These are phyloP conservation scores for Eulimnadia texana DNA, from an alignment of 1,140 invertebrate genomes.

Conservation along the genomic window DNA sequence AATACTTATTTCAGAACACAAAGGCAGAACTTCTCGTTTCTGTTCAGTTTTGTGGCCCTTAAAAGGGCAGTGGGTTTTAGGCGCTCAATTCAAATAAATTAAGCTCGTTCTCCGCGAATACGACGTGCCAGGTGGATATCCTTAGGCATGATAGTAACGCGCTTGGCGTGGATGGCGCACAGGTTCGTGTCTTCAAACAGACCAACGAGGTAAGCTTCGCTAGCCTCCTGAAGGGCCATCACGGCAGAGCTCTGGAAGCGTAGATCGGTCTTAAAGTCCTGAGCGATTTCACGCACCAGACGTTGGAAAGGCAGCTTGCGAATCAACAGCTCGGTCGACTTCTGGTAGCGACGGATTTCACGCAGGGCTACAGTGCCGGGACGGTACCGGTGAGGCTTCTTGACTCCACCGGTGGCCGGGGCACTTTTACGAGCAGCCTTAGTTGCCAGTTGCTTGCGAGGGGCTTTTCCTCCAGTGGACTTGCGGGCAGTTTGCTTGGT, in stretches of 20 bases:
- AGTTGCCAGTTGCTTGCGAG: conserved; percentile 71
- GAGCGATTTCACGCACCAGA: conserved; percentile 69
- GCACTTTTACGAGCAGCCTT: conserved; percentile 66
- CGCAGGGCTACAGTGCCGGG: conserved; percentile 70
- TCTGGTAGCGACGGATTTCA: conserved; percentile 54
- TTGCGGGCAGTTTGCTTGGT: too few relatives aligned
- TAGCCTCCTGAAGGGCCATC: conserved; percentile 47
- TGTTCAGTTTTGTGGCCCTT: conserved; percentile 1
- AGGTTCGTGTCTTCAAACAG: conserved; percentile 60
- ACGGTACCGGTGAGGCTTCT: conserved; percentile 45
- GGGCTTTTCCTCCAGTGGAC: conserved; percentile 66
- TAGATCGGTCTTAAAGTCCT: conserved; percentile 58
- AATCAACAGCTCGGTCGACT: conserved; percentile 57
- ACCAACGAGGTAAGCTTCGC: conserved; percentile 54
- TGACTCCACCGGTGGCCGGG: conserved; percentile 70
- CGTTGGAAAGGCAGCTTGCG: conserved; percentile 58
- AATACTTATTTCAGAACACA: too few relatives aligned
- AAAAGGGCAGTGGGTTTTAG: conserved; percentile 1
- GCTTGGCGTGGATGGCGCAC: conserved; percentile 45
- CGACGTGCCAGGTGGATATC: conserved; percentile 45
- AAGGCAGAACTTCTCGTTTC: too few relatives aligned
- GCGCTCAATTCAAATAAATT: conserved; percentile 11
- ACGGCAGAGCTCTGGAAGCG: conserved; percentile 67
- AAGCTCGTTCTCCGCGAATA: conserved; percentile 59
- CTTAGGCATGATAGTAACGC: conserved; percentile 48